Conservation (phyloP, 2,888 invertebrate genomes). For the Leptodirus hochenwartii region DNA sequence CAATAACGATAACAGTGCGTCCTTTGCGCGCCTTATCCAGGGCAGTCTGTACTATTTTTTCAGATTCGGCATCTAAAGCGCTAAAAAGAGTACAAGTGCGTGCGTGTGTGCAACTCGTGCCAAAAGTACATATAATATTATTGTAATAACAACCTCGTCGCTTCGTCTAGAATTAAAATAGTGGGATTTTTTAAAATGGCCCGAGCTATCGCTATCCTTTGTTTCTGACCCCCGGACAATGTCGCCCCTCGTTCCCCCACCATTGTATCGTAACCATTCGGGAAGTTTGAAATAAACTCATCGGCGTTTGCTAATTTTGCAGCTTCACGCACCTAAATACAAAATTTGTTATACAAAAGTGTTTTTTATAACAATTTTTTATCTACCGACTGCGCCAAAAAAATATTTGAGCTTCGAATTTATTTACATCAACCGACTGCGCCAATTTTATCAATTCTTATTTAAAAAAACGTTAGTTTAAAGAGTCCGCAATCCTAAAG, state of each 20-base stretch:
- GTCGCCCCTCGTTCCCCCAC: constrained; percentile 83
- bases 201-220: constrained; percentile 85
- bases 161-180: constrained; percentile 80
- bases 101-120: too few species aligned
- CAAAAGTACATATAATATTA: neutral
- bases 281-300: constrained; percentile 70
- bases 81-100: constrained; percentile 29
- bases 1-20: constrained; percentile 86
- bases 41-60: constrained; percentile 76
- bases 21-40: constrained; percentile 67
- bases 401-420: too few species aligned
- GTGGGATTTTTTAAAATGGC: constrained; percentile 83
- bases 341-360: constrained; percentile 1
- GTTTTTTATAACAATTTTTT: constrained; percentile 7
- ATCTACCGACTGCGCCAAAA: too few species aligned
- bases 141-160: constrained; percentile 46
- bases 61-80: constrained; percentile 84
- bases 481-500: too few species aligned
- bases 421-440: too few species aligned
- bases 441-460: too few species aligned
- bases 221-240: constrained; percentile 91
- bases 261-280: constrained; percentile 65
- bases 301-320: constrained; percentile 81
- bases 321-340: constrained; percentile 48
- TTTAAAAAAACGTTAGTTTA: too few species aligned